phyloP scores from a whole-genome alignment of 2,888 invertebrate species.

The Leptodirus hochenwartii region DNA sequence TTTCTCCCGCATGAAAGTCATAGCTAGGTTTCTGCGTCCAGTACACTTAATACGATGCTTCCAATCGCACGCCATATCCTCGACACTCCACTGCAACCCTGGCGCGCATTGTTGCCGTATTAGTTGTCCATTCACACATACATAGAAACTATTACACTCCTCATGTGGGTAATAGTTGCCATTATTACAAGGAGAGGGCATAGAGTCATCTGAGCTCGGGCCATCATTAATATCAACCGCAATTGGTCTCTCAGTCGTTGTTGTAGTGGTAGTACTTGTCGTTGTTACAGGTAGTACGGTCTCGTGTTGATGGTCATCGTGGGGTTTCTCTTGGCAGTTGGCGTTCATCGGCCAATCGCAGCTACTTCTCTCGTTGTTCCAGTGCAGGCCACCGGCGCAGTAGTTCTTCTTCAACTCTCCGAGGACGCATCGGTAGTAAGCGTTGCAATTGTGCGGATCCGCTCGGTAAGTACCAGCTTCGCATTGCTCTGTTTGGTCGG shows the following conservation, averaged over 20 bases:
- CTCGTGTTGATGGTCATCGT: conserved; percentile 13
- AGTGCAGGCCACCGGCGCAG: conserved; percentile 67
- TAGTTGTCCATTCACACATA: conserved; percentile 58
- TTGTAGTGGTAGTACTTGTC: conserved; percentile 20
- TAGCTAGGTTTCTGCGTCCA: conserved; percentile 14
- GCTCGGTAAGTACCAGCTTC: conserved; percentile 31
- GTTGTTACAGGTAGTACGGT: conserved; percentile 13
- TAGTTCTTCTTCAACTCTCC: conserved; percentile 51
- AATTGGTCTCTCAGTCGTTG: conserved; percentile 15
- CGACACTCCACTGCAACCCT: conserved; percentile 53
- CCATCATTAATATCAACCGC: too few species aligned
- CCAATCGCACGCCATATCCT: conserved; percentile 57
- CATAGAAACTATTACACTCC: conserved; percentile 53
- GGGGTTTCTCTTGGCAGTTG: conserved; percentile 34
- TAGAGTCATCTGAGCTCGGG: conserved; percentile 10
- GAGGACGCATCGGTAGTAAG: conserved; percentile 58
- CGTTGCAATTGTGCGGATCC: conserved; percentile 51
- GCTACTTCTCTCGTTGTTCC: conserved; percentile 44
- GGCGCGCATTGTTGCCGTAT: conserved; percentile 56
- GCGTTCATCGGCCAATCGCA: conserved; percentile 72
- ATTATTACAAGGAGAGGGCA: conserved; percentile 42
- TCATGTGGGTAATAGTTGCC: conserved; percentile 61
- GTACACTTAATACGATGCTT: conserved; percentile 43
- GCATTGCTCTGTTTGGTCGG: conserved; percentile 25
- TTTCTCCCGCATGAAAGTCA: conserved; percentile 4